phyloP scores from a whole-genome alignment of 2,113 vertebrate species.

The Silurus asotus region DNA sequence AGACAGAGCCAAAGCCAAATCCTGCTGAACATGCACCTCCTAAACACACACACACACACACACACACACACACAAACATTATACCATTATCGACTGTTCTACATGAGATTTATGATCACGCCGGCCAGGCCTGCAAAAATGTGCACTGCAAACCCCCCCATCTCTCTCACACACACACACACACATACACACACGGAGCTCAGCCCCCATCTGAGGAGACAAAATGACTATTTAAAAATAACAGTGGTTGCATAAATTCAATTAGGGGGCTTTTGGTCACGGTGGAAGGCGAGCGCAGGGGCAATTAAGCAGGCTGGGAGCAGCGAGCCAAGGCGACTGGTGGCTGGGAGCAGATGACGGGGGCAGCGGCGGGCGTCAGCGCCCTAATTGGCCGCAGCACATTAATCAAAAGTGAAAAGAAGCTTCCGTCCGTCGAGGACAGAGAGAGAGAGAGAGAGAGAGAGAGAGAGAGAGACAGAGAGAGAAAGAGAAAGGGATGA shows the following conservation, averaged over 20 bases:
- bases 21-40: slow-evolving; percentile 82
- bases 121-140: too few species aligned
- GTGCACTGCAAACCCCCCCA: slow-evolving; percentile 45
- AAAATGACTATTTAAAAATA: slow-evolving; percentile 99
- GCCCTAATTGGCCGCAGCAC: slow-evolving; percentile 87
- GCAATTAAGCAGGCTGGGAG: slow-evolving; percentile 60
- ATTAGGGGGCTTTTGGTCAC: slow-evolving; percentile 96
- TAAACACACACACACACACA: slow-evolving; percentile 65
- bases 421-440: slow-evolving; percentile 67
- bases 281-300: slow-evolving; percentile 82
- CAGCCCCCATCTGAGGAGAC: slow-evolving; percentile 85
- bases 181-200: slow-evolving; percentile 6
- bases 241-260: slow-evolving; percentile 99
- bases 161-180: not conserved
- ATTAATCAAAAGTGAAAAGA: slow-evolving; percentile 86
- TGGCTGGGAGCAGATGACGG: slow-evolving; percentile 97
- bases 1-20: slow-evolving; percentile 84
- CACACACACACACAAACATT: not conserved
- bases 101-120: not conserved
- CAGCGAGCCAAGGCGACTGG: slow-evolving; percentile 65
- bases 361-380: slow-evolving; percentile 89
- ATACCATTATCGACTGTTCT: not conserved
- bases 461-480: slow-evolving; percentile 53
- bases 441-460: slow-evolving; percentile 26
- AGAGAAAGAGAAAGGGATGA: slow-evolving; percentile 52